Evolutionary conservation across 2,113 vertebrate species (phyloP), one percentile per base, ranked within the genome.

Genomic region (Turdus rufiventris): DNA sequence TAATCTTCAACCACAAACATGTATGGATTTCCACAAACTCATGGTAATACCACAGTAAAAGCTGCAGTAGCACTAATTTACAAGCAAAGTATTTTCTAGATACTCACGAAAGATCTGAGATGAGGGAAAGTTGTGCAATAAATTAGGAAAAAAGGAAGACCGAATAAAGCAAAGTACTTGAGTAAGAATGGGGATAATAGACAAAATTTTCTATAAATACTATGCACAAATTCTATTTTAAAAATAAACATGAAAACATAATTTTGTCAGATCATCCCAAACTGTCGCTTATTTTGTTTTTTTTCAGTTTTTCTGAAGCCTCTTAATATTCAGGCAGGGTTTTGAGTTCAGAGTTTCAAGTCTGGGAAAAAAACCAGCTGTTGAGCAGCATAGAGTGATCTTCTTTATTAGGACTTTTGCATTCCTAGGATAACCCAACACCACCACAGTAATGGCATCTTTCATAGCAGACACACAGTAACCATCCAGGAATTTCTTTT

Each of bases 281-380:
- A 51, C 7, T 3, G 5, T 3, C 65, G 19, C n/a, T 83, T 9
- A 14, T 50, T 88, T 63, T 25, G 6, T 9, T 63, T 73, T 63
- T 73, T 77, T 26, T 21, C 34, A 63, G 16, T 77, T 38, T 56
- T 92, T 81, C 80, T 94, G 66, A 93, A 91, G 60, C 7, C 63
- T 25, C 18, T 95, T 94, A 92, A 88, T 66, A 97, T 89, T 92
- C 89, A 85, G 28, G 42, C 58, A 81, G 57, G 13, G 56, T 72
- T 92, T 48, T 95, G 54, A 95, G 85, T 85, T 89, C 87, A 91
- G 74, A 93, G 74, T 81, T 83, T 56, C 54, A 58, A 70, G 85
- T 40, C 89, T 93, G 60, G 36, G 62, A 56, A 81, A 62, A 80
- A 85, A 79, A 12, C 0, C 93, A 94, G 82, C 88, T 93, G 86